Evolutionary conservation across 1,140 invertebrate genomes (phyloP), one percentile per base, ranked within the genome.

Genomic region (Pogonomyrmex californicus): DNA sequence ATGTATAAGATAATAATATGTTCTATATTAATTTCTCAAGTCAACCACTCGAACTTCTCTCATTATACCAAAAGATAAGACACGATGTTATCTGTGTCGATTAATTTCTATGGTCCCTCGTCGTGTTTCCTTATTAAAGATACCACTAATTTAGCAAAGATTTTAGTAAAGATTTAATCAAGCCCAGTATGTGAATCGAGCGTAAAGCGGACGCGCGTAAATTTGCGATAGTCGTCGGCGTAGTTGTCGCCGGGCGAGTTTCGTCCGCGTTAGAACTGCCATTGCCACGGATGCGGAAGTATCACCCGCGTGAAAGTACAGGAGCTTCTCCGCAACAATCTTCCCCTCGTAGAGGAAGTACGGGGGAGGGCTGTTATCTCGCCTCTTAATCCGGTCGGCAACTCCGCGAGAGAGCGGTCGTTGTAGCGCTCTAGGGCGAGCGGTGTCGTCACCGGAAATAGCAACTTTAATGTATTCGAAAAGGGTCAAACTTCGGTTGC

Each of bases 401-500:
- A 75, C 79, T 83, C 78, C 68, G 68, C 41, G 79, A 83, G 68
- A 83, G 68, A 83, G n/a, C 51, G 58, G 38, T 44, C 66, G 70
- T 87, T 90, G 88, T 83, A 76, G n/a, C 73, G 87, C 54, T 78
- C 65, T 49, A 33, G 33, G 36, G 63, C 44, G 87, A 17, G n/a
- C 30, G 23, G 66, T 87, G 86, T 90, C 81, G 75, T 77, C 62
- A 79, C n/a, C 54, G 66, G 75, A 86, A 83, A 82, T 54, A 73
- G 73, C 68, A 90, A 91, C 86, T 90, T 90, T 91, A 91, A 91
- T 91, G 89, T 87, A 91, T 90, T 90, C 87, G 88, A 91, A 90
- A 91, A 91, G 86, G 90, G 87, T 88, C 90, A 88, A 91, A 90
- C 90, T 91, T 90, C 54, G 66, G 56, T 85, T 44, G 81, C 77